Percentiles rank a stretch among this genome's conserved stretches.
These are phyloP conservation scores for Willowsia nigromaculata DNA, from an alignment of 2,888 invertebrate species.

Conservation along the genomic window DNA sequence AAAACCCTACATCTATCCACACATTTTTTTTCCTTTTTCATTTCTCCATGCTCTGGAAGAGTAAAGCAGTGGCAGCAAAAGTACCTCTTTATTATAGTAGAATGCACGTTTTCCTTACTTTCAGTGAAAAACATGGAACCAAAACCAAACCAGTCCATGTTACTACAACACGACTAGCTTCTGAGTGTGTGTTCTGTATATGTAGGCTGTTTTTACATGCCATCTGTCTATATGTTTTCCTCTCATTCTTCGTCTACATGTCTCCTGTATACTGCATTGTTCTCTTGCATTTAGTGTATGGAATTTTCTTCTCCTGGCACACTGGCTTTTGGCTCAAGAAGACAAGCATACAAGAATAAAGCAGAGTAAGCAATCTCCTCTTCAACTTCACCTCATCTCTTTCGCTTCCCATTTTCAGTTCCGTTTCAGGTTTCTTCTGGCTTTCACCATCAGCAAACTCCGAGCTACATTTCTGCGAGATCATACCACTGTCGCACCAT, in stretches of 20 bases:
- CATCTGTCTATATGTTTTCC: slow-evolving; percentile 2
- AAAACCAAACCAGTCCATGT: slow-evolving; percentile 8
- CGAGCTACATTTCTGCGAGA: too few relatives aligned
- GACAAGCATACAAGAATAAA: neutral
- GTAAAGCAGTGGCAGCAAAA: neutral
- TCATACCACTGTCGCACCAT: too few relatives aligned
- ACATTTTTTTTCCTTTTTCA: neutral
- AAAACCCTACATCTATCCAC: slow-evolving; percentile 11
- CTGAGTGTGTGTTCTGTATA: neutral
- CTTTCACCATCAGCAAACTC: slow-evolving; percentile 19
- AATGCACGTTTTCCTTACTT: neutral
- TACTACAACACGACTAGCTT: too few relatives aligned
- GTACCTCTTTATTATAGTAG: too few relatives aligned
- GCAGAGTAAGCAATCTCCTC: slow-evolving; percentile 46
- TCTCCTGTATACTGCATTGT: neutral
- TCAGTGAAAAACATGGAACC: neutral
- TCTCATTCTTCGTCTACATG: neutral
- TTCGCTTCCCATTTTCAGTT: slow-evolving; percentile 1
- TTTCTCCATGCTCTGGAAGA: neutral
- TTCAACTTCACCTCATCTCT: slow-evolving; percentile 34
- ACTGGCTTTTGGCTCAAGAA: neutral
- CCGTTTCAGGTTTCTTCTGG: slow-evolving; percentile 46
- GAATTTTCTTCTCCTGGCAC: neutral
- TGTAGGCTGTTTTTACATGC: neutral
- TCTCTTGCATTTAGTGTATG: neutral